Evolutionary conservation across 92 coral and sea anemone genomes (phyloP).

Genomic region (Meandrina meandrites): DNA sequence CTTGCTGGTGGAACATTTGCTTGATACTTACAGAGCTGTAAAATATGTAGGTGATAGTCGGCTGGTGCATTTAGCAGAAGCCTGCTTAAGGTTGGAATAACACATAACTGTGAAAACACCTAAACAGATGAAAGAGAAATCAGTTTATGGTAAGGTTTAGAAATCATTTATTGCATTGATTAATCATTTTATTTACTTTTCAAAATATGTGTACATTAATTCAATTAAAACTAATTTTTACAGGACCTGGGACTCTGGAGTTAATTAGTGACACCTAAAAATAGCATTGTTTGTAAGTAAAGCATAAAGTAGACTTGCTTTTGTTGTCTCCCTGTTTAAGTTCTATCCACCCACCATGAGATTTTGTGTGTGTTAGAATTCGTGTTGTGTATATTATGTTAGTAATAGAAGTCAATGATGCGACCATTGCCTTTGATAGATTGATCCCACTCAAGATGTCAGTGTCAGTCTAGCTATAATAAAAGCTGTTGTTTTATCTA

Average conservation of each 20-base stretch:
- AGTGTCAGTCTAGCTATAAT: too few species aligned
- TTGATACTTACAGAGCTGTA: conserved; percentile 68
- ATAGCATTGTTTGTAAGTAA: too few species aligned
- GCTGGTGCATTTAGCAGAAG: conserved; percentile 61
- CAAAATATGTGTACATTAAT: not conserved
- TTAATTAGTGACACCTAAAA: not conserved
- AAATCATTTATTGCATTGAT: not conserved
- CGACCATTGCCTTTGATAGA: too few species aligned
- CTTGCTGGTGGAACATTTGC: not conserved
- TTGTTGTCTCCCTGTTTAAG: not conserved
- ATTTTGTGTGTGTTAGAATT: too few species aligned
- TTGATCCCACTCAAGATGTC: too few species aligned
- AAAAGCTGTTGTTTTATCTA: too few species aligned
- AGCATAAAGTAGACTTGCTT: not conserved
- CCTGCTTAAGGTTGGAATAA: conserved; percentile 55
- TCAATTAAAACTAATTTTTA: too few species aligned
- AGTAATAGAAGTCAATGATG: too few species aligned
- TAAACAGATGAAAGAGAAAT: not conserved
- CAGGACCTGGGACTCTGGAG: not conserved
- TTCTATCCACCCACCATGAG: not conserved
- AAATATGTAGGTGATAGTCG: conserved; percentile 42
- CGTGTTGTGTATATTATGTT: not conserved
- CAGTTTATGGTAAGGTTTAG: not conserved
- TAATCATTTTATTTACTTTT: not conserved
- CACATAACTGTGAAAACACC: conserved; percentile 53